These are phyloP conservation scores for Scaptomyza flava DNA, from an alignment of 2,888 invertebrate genomes.

Conservation along the genomic window DNA sequence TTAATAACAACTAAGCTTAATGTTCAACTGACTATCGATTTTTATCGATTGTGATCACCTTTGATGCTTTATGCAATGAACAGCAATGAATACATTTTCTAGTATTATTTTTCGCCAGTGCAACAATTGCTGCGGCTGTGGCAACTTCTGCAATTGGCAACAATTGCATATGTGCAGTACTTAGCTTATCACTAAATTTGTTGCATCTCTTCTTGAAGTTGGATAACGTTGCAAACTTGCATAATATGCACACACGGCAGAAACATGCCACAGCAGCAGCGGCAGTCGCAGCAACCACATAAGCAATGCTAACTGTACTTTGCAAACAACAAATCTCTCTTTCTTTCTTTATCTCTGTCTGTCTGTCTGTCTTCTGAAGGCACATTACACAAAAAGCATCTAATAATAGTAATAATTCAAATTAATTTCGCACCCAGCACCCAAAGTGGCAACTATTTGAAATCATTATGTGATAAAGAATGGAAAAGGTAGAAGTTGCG, in stretches of 20 bases:
- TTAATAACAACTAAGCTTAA: no score
- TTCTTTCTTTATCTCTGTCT: not conserved
- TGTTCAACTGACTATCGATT: no score
- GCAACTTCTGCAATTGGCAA: constrained; percentile 7
- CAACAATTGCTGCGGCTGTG: constrained; percentile 24
- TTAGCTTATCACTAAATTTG: constrained; percentile 52
- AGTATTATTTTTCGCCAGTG: constrained; percentile 1
- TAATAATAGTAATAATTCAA: constrained; percentile 79
- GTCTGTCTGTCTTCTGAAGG: constrained; percentile 25
- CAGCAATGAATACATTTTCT: not conserved
- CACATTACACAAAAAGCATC: constrained; percentile 74
- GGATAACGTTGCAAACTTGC: constrained; percentile 50
- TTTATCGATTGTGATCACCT: no score
- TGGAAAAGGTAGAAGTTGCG: constrained; percentile 10
- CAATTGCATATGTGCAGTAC: constrained; percentile 36
- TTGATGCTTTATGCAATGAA: no score
- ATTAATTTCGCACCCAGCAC: constrained; percentile 71
- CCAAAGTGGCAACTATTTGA: constrained; percentile 64
- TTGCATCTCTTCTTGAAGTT: constrained; percentile 40
- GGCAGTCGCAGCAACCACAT: constrained; percentile 19
- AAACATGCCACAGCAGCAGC: constrained; percentile 35
- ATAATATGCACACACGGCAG: constrained; percentile 50
- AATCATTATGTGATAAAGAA: constrained; percentile 76
- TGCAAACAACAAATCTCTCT: constrained; percentile 9
- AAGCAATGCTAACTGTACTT: constrained; percentile 44